Conservation (phyloP, 2,888 invertebrate species). For the Ganaspis brasiliensis region DNA sequence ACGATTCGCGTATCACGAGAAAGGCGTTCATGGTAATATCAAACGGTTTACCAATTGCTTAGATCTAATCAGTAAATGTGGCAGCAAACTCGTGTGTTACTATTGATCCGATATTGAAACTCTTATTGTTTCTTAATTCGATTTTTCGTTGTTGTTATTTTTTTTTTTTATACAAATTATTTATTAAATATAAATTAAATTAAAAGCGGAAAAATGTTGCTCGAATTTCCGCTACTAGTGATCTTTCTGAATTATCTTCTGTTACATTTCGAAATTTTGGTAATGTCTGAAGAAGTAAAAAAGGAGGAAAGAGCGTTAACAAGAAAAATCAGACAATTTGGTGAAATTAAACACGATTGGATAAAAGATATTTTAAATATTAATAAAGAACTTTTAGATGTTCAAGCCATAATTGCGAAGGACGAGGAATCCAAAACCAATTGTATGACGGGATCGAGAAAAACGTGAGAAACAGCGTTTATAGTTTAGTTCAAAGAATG, state of each 20-base stretch:
- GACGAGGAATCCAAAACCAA: conserved; percentile 58
- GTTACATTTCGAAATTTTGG: neutral
- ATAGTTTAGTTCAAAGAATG: neutral
- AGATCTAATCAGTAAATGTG: conserved; percentile 57
- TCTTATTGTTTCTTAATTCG: conserved; percentile 27
- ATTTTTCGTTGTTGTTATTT: neutral
- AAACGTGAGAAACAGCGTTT: conserved; percentile 57
- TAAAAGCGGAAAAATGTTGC: conserved; percentile 16
- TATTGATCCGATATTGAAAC: conserved; percentile 30
- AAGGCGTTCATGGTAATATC: conserved; percentile 46
- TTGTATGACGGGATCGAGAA: conserved; percentile 54
- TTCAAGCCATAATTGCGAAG: conserved; percentile 66
- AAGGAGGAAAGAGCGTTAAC: conserved; percentile 22
- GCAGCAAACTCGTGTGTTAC: conserved; percentile 50
- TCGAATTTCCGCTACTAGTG: neutral
- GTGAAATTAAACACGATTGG: conserved; percentile 54
- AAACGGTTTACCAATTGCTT: conserved; percentile 60
- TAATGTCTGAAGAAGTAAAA: neutral
- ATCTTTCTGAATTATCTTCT: neutral
- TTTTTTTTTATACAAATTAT: neutral
- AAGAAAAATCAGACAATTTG: conserved; percentile 12
- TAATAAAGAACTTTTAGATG: conserved; percentile 52
- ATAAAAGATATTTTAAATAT: conserved; percentile 55
- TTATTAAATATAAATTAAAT: conserved; percentile 4
- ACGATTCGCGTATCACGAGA: conserved; percentile 31